Base-by-base conservation (phyloP, 2,113 vertebrate genomes). In the Condylura cristata region DNA sequence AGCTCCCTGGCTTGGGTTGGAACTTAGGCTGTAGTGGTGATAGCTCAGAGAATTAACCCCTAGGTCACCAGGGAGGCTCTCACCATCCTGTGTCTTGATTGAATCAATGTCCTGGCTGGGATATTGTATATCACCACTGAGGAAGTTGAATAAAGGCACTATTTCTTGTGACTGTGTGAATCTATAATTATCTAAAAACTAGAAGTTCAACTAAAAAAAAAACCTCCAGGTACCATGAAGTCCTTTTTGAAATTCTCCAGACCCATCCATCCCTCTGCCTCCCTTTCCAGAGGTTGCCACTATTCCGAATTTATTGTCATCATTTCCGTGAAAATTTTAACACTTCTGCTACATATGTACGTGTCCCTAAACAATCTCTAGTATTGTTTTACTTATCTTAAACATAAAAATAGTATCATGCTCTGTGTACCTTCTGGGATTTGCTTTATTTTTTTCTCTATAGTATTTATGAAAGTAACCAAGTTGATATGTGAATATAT, bases 91-190 rank as follows among this genome's bases (percentile, higher is more conserved):
- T 10, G 2, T 41, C 39, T 79, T 63, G 11, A 11, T 48, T 68
- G 6, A 72, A 11, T 89, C 44, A 44, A 0, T 20, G 75, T 39
- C 41, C 12, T 30, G 37, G 18, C 32, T 63, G 53, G 88, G 6
- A 24, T 28, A 41, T 6, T 70, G 41, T 71, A 17, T 89, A 13
- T 53, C 68, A 46, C n/a, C 44, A 10, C 44, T 28, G 32, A 17
- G 28, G 26, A 92, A 80, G 41, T 34, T 81, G 46, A 16, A n/a
- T n/a, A 16, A 93, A 51, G 71, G 61, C 68, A 34, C 30, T 70
- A 80, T 68, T 93, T 90, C 61, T 78, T 71, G 63, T 39, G 41
- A 82, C 44, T 90, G 72, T 60, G n/a, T 89, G 51, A 63, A 44
- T 76, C 70, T 82, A 26, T 74, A 30, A 82, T 63, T 46, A 70